phyloP scores from a whole-genome alignment of 2,113 vertebrate species.

The Mirza zaza region DNA sequence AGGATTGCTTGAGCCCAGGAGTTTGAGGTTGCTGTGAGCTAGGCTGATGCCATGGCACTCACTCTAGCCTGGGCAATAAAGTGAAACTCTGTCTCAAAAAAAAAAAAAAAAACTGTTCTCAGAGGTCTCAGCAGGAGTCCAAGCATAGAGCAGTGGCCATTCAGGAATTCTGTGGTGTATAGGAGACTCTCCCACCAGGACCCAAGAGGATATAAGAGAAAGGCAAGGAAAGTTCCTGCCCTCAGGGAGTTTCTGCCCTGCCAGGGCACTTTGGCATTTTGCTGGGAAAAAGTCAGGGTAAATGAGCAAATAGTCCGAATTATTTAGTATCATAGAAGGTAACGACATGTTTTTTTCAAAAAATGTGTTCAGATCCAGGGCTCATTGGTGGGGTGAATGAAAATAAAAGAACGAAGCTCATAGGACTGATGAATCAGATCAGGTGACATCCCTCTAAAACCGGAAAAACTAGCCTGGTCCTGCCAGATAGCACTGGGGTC shows the following conservation, averaged over 20 bases:
- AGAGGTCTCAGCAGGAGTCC: not conserved
- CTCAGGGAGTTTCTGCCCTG: not conserved
- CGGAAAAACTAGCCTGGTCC: conserved; percentile 57
- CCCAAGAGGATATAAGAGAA: not conserved
- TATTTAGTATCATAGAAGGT: not conserved
- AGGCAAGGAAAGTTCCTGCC: not conserved
- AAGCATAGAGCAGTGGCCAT: not conserved
- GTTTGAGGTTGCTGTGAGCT: too few species aligned
- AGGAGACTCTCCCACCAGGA: not conserved
- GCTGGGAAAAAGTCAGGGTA: not conserved
- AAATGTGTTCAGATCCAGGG: not conserved
- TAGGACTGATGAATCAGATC: conserved; percentile 41
- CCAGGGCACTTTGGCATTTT: not conserved
- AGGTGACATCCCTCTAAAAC: conserved; percentile 61
- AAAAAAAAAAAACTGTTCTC: not conserved
- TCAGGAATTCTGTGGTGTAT: not conserved
- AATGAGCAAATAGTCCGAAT: not conserved
- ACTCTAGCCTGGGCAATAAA: too few species aligned
- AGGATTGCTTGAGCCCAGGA: too few species aligned
- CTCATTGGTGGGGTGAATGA: conserved; percentile 5
- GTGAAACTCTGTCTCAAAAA: too few species aligned
- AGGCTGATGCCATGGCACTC: too few species aligned
- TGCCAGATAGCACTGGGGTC: not conserved
- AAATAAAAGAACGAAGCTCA: conserved; percentile 52
- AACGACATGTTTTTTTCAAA: not conserved